These are phyloP conservation scores for Girardinus metallicus DNA, from an alignment of 2,797 vertebrate species.

Conservation along the genomic window DNA sequence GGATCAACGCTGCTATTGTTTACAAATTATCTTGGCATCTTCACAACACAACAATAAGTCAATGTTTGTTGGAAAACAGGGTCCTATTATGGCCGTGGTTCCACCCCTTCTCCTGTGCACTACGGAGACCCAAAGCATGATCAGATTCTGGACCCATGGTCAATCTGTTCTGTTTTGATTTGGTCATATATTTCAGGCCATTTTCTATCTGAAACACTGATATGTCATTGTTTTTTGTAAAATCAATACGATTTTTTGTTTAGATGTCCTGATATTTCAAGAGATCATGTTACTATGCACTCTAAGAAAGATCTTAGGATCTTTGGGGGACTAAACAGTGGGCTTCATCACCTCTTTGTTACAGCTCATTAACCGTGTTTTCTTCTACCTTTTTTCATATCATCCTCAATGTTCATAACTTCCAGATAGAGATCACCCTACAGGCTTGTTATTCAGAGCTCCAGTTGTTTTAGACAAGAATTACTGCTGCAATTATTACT, in stretches of 20 bases:
- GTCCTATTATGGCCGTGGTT: slow-evolving; percentile 65
- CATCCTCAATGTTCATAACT: not conserved
- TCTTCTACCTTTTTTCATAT: not conserved
- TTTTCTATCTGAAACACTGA: not conserved
- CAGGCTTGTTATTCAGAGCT: not conserved
- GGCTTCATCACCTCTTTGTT: not conserved
- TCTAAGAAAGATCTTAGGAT: not conserved
- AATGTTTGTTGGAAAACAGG: slow-evolving; percentile 75
- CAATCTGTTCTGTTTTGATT: not conserved
- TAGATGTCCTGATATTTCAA: not conserved
- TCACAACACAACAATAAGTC: slow-evolving; percentile 76
- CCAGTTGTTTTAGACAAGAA: not conserved
- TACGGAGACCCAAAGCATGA: slow-evolving; percentile 44
- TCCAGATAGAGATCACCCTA: not conserved
- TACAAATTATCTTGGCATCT: slow-evolving; percentile 73
- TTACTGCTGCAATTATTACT: not conserved
- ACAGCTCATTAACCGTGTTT: not conserved
- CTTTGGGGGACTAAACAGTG: no score
- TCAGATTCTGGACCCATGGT: slow-evolving; percentile 32
- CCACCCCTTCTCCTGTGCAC: slow-evolving; percentile 53
- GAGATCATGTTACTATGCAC: not conserved
- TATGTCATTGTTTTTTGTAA: not conserved
- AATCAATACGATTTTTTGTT: not conserved
- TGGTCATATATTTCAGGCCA: not conserved
- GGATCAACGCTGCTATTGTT: slow-evolving; percentile 79